A percentile compares a stretch with the other conserved stretches of the same genome.
These are phyloP conservation scores for Chalcis sispes DNA, from an alignment of 2,888 invertebrate genomes.

Conservation along the genomic window DNA sequence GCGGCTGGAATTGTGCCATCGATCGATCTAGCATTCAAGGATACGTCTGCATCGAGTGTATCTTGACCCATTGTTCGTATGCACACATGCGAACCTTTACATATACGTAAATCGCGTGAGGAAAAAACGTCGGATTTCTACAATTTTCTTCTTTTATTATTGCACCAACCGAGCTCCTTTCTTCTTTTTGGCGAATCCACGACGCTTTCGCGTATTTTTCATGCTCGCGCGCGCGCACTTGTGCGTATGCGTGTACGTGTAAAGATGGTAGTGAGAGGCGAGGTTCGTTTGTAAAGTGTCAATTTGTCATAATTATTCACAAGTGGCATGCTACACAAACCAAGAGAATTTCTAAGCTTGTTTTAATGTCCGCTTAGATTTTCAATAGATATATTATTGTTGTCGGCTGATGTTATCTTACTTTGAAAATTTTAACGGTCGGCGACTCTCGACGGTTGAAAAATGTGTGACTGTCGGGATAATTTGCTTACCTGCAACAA, in stretches of 20 bases:
- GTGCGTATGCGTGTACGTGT: too few species aligned
- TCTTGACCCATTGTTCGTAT: slow-evolving; percentile 38
- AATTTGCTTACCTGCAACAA: slow-evolving; percentile 44
- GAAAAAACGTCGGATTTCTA: slow-evolving; percentile 26
- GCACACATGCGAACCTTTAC: not conserved
- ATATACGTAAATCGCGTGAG: not conserved
- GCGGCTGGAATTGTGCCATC: slow-evolving; percentile 51
- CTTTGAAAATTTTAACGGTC: slow-evolving; percentile 10
- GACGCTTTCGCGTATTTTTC: not conserved
- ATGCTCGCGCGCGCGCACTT: too few species aligned
- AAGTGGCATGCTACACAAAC: not conserved
- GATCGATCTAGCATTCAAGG: slow-evolving; percentile 33
- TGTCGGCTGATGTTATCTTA: slow-evolving; percentile 24
- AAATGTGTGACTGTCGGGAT: slow-evolving; percentile 8
- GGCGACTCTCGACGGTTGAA: not conserved
- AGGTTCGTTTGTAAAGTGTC: not conserved
- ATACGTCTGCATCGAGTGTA: slow-evolving; percentile 12
- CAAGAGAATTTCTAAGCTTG: not conserved
- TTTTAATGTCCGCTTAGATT: not conserved
- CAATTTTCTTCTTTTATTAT: not conserved
- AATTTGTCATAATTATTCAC: slow-evolving; percentile 29
- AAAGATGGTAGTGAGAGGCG: too few species aligned
- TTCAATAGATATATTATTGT: slow-evolving; percentile 1
- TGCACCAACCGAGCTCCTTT: too few species aligned
- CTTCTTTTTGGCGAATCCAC: slow-evolving; percentile 7